Evolutionary conservation across 2,888 invertebrate genomes (phyloP), one percentile per base, ranked within the genome.

Genomic region (Philopedon plagiatum): DNA sequence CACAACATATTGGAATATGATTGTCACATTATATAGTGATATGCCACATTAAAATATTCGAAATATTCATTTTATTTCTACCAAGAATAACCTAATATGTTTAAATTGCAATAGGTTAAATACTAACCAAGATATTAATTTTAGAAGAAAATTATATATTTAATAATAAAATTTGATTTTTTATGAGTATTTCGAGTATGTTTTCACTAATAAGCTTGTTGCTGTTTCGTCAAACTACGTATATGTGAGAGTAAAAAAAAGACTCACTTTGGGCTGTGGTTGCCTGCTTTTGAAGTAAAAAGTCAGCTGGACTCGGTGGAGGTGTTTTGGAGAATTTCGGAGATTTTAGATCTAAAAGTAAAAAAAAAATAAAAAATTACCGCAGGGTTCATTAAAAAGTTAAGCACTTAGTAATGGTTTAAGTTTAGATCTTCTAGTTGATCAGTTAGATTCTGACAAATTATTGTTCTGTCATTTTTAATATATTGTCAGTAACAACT

Each of bases 261-360:
- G 61, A 76, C 77, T 80, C 83, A 86, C 86, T 85, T 84, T 86
- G 85, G 76, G 82, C 78, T 70, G 84, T 76, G 82, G 88, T 78
- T 80, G 46, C 89, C 75, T 86, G 83, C 74, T 78, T 78, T 65
- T 72, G 73, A 13, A 86, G 80, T 74, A 87, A 87, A 80, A 92
- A 88, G 83, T 91, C 91, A 65, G 91, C 91, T 39, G 91, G 92
- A 78, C 91, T 92, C 5, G 92, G 91, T 58, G 91, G 92, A 74
- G 91, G 92, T 71, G 92, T 92, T 83, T 90, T 91, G 37, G 91
- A 90, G 79, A 90, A 88, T 81, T 89, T 90, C 66, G 91, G 89
- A 73, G 88, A 89, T 79, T 85, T 85, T 58, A 90, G 85, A 86
- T 90, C 91, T 71, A n/a, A 13, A 69, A 44, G 23, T 29, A 29